Base-by-base conservation (phyloP, 2,113 vertebrate genomes). In the Notarius lentiginosus region DNA sequence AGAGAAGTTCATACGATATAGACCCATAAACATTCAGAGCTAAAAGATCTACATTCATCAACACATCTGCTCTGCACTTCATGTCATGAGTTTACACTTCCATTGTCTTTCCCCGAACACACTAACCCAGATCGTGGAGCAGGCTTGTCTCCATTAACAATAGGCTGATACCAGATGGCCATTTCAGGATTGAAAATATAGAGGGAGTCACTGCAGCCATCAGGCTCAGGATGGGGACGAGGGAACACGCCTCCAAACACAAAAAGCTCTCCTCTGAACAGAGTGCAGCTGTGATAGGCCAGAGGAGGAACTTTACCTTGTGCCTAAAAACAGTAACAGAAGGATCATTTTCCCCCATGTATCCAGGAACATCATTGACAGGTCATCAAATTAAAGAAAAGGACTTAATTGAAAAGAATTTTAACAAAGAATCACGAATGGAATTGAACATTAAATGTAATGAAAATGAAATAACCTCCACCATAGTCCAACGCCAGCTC, bases 141-240 rank as follows among this genome's bases (percentile, higher is more conserved):
- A 11, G 96, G 96, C 14, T 85, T 90, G 75, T 94, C 89, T 7
- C 96, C 96, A 0, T 92, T 94, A 79, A 96, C 94, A 14, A 96
- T 96, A 41, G 96, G 96, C 90, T 96, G 94, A 90, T 96, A 96
- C 96, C 96, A 96, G 89, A 96, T 96, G 89, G 95, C 94, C 88
- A 95, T 94, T 77, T 95, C 88, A 15, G 95, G 96, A 84, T 96
- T 94, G 60, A 96, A 96, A 90, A 96, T 96, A 86, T 96, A 95
- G 49, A 96, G 91, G 0, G 93, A 94, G 91, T 96, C 93, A 14
- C 95, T 96, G 92, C 96, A 96, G 89, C 94, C 93, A 73, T 96
- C 95, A 0, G 94, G 94, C 79, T 94, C 84, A 0, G 94, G 94
- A 88, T 92, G 90, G 0, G 96, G 94, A 56, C 93, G 87, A 9